These are phyloP conservation scores for Berghia stephanieae DNA, from an alignment of 1,140 invertebrate genomes.

Conservation along the genomic window DNA sequence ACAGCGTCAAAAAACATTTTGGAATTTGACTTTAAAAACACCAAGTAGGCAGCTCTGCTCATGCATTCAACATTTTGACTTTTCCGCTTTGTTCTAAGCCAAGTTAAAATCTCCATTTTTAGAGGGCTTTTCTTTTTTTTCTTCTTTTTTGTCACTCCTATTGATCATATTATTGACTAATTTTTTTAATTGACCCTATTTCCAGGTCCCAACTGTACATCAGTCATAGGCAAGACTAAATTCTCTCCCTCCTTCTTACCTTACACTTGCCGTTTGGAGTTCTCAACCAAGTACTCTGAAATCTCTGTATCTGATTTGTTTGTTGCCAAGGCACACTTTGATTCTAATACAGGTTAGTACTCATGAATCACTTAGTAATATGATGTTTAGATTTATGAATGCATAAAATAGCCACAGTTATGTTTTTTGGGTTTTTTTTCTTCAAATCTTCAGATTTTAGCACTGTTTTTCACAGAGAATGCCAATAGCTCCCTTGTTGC, in stretches of 20 bases:
- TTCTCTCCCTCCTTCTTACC: slow-evolving; percentile 43
- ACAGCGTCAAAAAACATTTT: no score
- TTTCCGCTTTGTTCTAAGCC: no score
- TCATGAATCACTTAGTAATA: no score
- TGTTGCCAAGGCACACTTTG: slow-evolving; percentile 45
- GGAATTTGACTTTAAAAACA: no score
- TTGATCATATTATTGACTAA: neutral
- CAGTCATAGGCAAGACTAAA: slow-evolving; percentile 33
- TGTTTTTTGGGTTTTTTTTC: no score
- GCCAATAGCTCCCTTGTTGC: no score
- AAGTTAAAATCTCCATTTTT: slow-evolving; percentile 12
- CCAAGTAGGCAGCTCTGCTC: no score
- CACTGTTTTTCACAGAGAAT: no score
- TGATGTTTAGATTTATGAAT: no score
- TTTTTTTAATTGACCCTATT: slow-evolving; percentile 10
- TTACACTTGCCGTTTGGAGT: slow-evolving; percentile 50
- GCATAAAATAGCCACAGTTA: no score
- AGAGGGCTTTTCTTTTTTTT: neutral
- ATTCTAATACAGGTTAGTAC: slow-evolving; percentile 53
- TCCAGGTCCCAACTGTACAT: slow-evolving; percentile 51
- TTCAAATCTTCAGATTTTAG: no score
- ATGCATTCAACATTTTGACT: no score
- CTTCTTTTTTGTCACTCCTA: neutral
- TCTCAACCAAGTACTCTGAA: slow-evolving; percentile 39
- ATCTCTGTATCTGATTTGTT: slow-evolving; percentile 49